Evolutionary conservation across 2,888 invertebrate genomes (phyloP), one percentile per base, ranked within the genome.

Genomic region (Drosophila anceps): DNA sequence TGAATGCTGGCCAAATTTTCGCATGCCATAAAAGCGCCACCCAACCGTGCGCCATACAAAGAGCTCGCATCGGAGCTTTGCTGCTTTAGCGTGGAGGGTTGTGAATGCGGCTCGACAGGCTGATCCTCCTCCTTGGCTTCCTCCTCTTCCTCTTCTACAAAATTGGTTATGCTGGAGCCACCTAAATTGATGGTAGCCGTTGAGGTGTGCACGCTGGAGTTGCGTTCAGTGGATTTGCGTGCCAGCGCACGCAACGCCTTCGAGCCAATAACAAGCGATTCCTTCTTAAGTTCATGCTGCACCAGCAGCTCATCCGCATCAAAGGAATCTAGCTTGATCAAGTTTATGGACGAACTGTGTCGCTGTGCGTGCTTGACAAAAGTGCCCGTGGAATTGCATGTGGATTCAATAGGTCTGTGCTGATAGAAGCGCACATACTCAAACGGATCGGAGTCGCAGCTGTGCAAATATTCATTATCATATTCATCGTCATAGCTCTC

Each of bases 401-500:
- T 61, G 29, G 91, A 90, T 50, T 92, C 91, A 2, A 51, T 63
- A 0, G 84, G 93, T 66, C 90, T 93, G 83, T 94, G 93, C 78
- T 95, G 94, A 83, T 94, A 95, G 92, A 95, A 96, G 55, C 95
- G 94, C 31, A 96, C 94, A 84, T 95, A 96, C 44, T 96, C 96
- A 91, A 95, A 95, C 0, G 95, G 95, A 92, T 94, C 95, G 69
- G 94, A 94, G 72, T 93, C 93, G 65, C 93, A 93, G 8, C 94
- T 94, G 55, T 93, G 92, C 64, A 82, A 8, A 50, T 75, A 75
- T 4, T 79, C 86, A 48, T 82, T 84, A 8, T 88, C 88, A 6
- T 71, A 58, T 33, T 91, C 88, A 62, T 92, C 92, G 65, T 93
- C 94, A 46, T 92, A 91, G 76, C 93, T 93, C 64, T 94, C 95